Evolutionary conservation across 2,113 vertebrate genomes (phyloP), one percentile per base, ranked within the genome.

Genomic region (Platichthys flesus): DNA sequence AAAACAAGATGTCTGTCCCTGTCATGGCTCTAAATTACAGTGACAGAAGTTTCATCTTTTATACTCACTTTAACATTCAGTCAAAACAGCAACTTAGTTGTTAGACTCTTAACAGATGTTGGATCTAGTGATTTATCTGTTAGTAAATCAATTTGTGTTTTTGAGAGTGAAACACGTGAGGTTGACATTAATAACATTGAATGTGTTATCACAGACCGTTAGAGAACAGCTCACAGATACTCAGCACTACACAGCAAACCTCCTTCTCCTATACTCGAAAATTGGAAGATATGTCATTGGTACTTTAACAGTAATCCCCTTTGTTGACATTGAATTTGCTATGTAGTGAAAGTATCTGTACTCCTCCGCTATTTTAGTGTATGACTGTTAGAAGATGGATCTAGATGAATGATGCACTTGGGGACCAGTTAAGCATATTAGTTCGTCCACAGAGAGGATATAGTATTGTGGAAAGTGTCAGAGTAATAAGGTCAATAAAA

Each of bases 161-260:
- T 51, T 6, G 4, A 24, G 54, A 26, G 23, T 57, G 12, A 23
- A 4, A 23, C 21, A 23, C 52, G 76, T 21, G 55, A 70, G 10
- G 21, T 42, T 60, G 24, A 42, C 4, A 31, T 81, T 78, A 49
- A 71, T 31, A 61, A 67, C 8, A 37, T 81, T 21, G 62, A 67
- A 14, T 64, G 9, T 37, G 15, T 67, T 74, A 83, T 55, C 55
- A 78, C 7, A 82, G 60, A 76, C 67, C 13, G 51, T 81, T 86
- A 26, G 55, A 69, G 66, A 55, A 70, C 52, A 62, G n/a, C 24
- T 71, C 56, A 74, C 21, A 70, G 47, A 83, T 71, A 82, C 82
- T 77, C 31, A 28, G 60, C 20, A 26, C 52, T 57, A 79, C 78
- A 65, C 86, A 90, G 74, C 79, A 79, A 75, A 28, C 40, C 51